Conservation (phyloP, 1,140 invertebrate species). For the Tetragonula clypearis region DNA sequence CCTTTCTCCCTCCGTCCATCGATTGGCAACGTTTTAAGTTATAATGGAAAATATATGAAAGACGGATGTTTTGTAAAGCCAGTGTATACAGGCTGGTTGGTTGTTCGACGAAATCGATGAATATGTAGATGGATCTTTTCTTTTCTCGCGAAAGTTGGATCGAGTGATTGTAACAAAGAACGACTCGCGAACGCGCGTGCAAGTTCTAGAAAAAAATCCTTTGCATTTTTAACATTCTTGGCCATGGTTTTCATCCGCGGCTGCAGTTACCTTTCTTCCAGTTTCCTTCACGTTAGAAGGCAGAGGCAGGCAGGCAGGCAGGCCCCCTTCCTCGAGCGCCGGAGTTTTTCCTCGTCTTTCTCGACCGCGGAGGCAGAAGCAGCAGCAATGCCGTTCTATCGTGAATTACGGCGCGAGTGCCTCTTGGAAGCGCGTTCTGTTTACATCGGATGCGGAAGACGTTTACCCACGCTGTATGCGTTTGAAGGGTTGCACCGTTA, state of each 20-base stretch:
- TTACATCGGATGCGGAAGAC: slow-evolving; percentile 53
- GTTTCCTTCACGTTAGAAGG: neutral
- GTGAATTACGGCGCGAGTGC: slow-evolving; percentile 15
- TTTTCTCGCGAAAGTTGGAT: slow-evolving; percentile 31
- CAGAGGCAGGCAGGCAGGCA: no score
- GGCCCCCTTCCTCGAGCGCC: neutral
- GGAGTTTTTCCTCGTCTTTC: slow-evolving; percentile 16
- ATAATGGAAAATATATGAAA: slow-evolving; percentile 34
- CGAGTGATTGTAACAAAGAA: slow-evolving; percentile 48
- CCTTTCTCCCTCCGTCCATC: neutral
- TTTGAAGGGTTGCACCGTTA: slow-evolving; percentile 61
- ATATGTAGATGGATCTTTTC: slow-evolving; percentile 66
- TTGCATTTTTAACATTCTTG: slow-evolving; percentile 63
- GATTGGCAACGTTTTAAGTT: slow-evolving; percentile 4
- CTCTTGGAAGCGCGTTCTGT: slow-evolving; percentile 49
- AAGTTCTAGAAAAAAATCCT: slow-evolving; percentile 44
- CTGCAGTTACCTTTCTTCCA: neutral
- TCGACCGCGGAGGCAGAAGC: slow-evolving; percentile 26
- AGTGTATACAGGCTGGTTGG: slow-evolving; percentile 30
- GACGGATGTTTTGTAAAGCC: slow-evolving; percentile 35
- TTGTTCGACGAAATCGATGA: slow-evolving; percentile 55
- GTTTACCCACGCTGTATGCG: slow-evolving; percentile 54
- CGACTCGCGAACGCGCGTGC: neutral
- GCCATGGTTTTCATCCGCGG: neutral
- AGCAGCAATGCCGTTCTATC: neutral